Percentiles rank a stretch among this genome's conserved stretches.
phyloP scores from a whole-genome alignment of 2,797 vertebrate species.

The Heterohyrax brucei region DNA sequence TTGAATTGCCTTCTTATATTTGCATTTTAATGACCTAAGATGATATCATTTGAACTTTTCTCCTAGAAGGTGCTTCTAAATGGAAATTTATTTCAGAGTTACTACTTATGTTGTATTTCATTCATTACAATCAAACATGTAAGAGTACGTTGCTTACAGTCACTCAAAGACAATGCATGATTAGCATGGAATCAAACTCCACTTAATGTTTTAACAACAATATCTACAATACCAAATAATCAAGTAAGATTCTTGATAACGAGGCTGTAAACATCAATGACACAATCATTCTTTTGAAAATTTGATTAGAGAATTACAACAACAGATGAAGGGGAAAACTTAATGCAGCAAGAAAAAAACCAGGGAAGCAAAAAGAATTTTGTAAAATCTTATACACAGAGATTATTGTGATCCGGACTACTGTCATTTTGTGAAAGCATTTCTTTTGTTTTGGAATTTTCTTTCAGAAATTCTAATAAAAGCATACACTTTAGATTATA shows the following conservation, averaged over 20 bases:
- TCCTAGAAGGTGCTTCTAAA: slow-evolving; percentile 77
- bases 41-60: slow-evolving; percentile 80
- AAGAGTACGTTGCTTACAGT: slow-evolving; percentile 48
- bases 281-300: neutral
- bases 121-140: slow-evolving; percentile 62
- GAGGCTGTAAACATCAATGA: neutral
- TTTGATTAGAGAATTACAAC: neutral
- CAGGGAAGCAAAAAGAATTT: neutral
- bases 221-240: slow-evolving; percentile 23
- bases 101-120: slow-evolving; percentile 40
- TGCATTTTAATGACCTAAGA: slow-evolving; percentile 82
- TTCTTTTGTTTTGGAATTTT: slow-evolving; percentile 35
- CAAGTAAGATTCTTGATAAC: neutral
- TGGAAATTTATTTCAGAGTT: slow-evolving; percentile 73
- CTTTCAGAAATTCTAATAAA: slow-evolving; percentile 13
- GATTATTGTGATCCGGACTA: neutral
- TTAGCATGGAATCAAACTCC: slow-evolving; percentile 56
- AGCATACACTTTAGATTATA: neutral
- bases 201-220: slow-evolving; percentile 53
- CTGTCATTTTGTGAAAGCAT: neutral
- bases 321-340: neutral
- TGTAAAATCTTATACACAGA: neutral
- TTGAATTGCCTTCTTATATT: slow-evolving; percentile 72
- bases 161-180: slow-evolving; percentile 13
- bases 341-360: neutral